Base-by-base conservation (phyloP, 2,888 invertebrate genomes). In the Cordylochernes scorpioides region DNA sequence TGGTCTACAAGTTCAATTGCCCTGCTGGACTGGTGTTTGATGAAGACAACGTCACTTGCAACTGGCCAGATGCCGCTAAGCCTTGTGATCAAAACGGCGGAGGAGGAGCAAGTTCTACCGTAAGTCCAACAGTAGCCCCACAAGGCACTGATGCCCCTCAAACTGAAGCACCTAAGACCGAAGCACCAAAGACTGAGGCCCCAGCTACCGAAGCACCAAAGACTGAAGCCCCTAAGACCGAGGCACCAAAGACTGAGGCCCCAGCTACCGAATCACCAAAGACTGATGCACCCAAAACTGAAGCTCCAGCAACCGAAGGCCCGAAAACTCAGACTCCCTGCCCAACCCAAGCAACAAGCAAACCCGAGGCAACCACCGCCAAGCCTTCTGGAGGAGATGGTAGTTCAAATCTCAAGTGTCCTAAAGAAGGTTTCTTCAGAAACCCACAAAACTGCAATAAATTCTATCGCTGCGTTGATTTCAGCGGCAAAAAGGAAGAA, bases 391-490 rank as follows among this genome's bases (percentile, higher is more conserved):
- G 2, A 27, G 8, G 9, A 27, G 9, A 9, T n/a, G 10, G 10
- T 19, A 10, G 10, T 19, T 22, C 22, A 4, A 22, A 22, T 17
- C 7, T 16, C 13, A 32, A 40, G 22, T 41, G 41, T n/a, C 33
- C 30, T 9, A 31, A 36, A 29, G 40, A 39, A 29, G 42, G 42
- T 6, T 40, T 42, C 17, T 42, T 42, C 29, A 33, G 42, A 28
- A 30, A 42, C 31, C 39, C 39, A 15, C 28, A 39, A 6, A 35
- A 42, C 28, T 42, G 42, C 29, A 38, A 29, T 14, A 37, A 36
- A 25, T 43, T 43, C 28, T 43, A 36, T 25, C 35, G 42, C 4
- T 43, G 42, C 26, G 39, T 42, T 3, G 33, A 37, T 25, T 32
- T 33, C 25, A 29, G 29, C 12, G 39, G 38, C 12, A 31, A 32